Conservation (phyloP, 2,888 invertebrate genomes). For the Timema cristinae region DNA sequence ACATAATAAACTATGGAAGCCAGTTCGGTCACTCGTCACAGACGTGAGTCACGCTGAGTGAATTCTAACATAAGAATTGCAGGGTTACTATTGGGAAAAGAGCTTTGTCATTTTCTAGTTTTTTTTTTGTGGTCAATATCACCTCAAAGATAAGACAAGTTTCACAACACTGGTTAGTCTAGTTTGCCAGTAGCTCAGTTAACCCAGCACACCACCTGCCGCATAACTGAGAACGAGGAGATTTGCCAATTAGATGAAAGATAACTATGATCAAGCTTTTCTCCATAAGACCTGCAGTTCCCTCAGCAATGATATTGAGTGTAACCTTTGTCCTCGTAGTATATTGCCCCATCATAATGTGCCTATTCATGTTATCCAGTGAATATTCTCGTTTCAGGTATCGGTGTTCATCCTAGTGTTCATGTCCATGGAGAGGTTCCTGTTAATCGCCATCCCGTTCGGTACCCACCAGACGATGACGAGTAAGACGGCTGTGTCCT, state of each 20-base stretch:
- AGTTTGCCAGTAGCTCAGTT: too few species aligned
- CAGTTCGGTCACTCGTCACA: too few species aligned
- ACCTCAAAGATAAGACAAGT: too few species aligned
- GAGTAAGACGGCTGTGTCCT: slow-evolving; percentile 50
- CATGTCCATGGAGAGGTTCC: slow-evolving; percentile 65
- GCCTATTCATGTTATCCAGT: not conserved
- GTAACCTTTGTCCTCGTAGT: not conserved
- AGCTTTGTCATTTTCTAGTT: not conserved
- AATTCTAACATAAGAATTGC: not conserved
- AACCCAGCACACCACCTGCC: too few species aligned
- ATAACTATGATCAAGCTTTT: too few species aligned
- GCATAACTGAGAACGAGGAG: too few species aligned
- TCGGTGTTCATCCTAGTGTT: slow-evolving; percentile 64
- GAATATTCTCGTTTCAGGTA: slow-evolving; percentile 43
- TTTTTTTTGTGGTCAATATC: not conserved
- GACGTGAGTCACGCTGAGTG: not conserved
- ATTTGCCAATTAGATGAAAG: too few species aligned
- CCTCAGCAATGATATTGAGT: too few species aligned
- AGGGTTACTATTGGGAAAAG: not conserved
- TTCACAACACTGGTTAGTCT: too few species aligned
- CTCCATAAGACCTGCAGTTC: too few species aligned
- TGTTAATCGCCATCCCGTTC: slow-evolving; percentile 59
- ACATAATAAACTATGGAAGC: too few species aligned
- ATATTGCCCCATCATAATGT: not conserved
- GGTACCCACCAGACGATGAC: slow-evolving; percentile 53